Base-by-base conservation (phyloP, 92 coral and sea anemone genomes). In the Parazoanthus swiftii region DNA sequence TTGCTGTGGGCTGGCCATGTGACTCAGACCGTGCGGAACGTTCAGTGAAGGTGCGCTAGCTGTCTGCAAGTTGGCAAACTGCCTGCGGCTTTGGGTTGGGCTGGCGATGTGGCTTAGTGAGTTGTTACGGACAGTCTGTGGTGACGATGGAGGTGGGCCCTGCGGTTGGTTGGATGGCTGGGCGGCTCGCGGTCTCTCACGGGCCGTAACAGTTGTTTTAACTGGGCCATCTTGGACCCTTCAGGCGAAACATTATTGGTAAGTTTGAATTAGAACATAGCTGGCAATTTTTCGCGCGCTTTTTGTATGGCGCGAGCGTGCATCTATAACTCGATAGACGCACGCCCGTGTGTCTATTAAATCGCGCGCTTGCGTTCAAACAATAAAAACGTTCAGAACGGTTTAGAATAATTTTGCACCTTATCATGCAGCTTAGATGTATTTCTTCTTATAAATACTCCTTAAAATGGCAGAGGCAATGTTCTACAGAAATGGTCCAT, bases 141-240 rank as follows among this genome's bases (percentile, higher is more conserved):
- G 74, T 13, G 85, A 79, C 48, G 81, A 80, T 48, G 89, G 82
- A 42, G 89, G 39, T 20, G 83, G 88, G 46, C 81, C 56, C 63
- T 75, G 88, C 68, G 90, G 89, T 79, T 75, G 94, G n/a, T 59
- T 88, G 29, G 86, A 82, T 68, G 89, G 93, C 76, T 85, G 96
- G 39, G 97, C 90, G 39, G 95, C 97, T 68, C 99, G 90, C 13
- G 99, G 99, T 38, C 99, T 92, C 88, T 96, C 92, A 11, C 98
- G 94, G 70, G 98, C 94, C 46, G 95, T 95, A 25, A 96, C 91
- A 0, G 99, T 95, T 21, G 99, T 96, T 0, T 96, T 95, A 6
- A 96, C 98, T 13, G 99, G 99, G 25, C 92, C 99, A 85, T 95
- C 98, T 33, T 21, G 20, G 37, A 80, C 73, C 25, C 68, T 76